Conservation (phyloP, 2,113 vertebrate species). For the Oryzias woworae region DNA sequence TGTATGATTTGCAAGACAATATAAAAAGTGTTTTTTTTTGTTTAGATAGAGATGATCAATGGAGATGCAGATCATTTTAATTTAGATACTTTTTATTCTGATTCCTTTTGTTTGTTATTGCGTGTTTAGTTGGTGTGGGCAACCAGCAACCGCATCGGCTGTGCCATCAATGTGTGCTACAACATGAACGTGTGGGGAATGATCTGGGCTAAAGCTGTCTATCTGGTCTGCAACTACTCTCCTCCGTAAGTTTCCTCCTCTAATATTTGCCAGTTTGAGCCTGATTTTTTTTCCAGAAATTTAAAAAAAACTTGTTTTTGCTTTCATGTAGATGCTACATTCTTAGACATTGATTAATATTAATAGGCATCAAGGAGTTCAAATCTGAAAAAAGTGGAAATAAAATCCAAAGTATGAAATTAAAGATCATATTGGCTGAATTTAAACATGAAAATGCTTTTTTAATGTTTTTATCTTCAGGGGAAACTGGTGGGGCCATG, state of each 20-base stretch:
- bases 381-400: too few relatives aligned
- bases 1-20: background rate
- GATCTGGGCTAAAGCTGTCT: slow-evolving; percentile 96
- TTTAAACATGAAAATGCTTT: background rate
- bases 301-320: too few relatives aligned
- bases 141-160: slow-evolving; percentile 93
- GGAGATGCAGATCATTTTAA: background rate
- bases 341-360: too few relatives aligned
- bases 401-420: background rate
- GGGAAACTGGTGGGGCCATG: slow-evolving; percentile 98
- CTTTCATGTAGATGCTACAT: too few relatives aligned
- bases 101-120: background rate
- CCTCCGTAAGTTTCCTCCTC: slow-evolving; percentile 87
- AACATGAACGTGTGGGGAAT: slow-evolving; percentile 99
- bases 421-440: background rate
- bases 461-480: slow-evolving; percentile 59
- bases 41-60: background rate
- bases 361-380: too few relatives aligned
- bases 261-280: background rate
- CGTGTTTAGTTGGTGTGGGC: slow-evolving; percentile 91
- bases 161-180: slow-evolving; percentile 95
- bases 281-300: too few relatives aligned
- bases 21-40: too few relatives aligned
- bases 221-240: slow-evolving; percentile 98
- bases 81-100: background rate